These are phyloP conservation scores for Drosophila affinis DNA, from an alignment of 2,888 invertebrate species.

Conservation along the genomic window DNA sequence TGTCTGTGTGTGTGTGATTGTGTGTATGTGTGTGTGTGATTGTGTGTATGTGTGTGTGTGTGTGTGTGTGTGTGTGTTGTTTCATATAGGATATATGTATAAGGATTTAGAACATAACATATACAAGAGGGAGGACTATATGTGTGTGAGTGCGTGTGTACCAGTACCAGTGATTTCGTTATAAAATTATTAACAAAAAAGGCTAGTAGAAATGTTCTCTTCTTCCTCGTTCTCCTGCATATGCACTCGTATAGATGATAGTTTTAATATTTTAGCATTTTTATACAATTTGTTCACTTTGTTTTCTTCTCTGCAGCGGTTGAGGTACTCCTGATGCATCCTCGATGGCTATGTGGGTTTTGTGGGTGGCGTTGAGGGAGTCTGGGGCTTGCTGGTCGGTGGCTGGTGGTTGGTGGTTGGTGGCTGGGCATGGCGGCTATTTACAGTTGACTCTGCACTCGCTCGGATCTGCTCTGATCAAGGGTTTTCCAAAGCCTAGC, in stretches of 20 bases:
- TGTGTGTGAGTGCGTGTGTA: slow-evolving; percentile 41
- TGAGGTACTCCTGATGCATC: slow-evolving; percentile 19
- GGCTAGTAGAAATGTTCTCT: slow-evolving; percentile 42
- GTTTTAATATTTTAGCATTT: slow-evolving; percentile 61
- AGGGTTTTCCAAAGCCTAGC: slow-evolving; percentile 67
- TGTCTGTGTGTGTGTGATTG: slow-evolving; percentile 33
- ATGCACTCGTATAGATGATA: slow-evolving; percentile 34
- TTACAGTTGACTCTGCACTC: slow-evolving; percentile 53
- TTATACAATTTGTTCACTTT: slow-evolving; percentile 71
- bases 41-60: no score
- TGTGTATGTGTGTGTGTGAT: no score
- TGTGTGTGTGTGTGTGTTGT: slow-evolving; percentile 10
- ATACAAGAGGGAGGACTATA: slow-evolving; percentile 51
- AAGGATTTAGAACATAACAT: slow-evolving; percentile 59
- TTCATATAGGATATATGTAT: slow-evolving; percentile 14
- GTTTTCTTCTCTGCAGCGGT: slow-evolving; percentile 29
- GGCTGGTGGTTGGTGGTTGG: slow-evolving; percentile 7
- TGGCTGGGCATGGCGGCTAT: slow-evolving; percentile 51
- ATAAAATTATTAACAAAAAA: slow-evolving; percentile 59
- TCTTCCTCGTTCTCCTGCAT: slow-evolving; percentile 19
- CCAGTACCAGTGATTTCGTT: slow-evolving; percentile 52
- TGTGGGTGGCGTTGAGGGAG: no score
- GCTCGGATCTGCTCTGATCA: slow-evolving; percentile 25
- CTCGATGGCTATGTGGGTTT: slow-evolving; percentile 2
- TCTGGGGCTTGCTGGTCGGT: slow-evolving; percentile 4